phyloP scores from a whole-genome alignment of 2,113 vertebrate genomes.

The Rhagologus leucostigma region DNA sequence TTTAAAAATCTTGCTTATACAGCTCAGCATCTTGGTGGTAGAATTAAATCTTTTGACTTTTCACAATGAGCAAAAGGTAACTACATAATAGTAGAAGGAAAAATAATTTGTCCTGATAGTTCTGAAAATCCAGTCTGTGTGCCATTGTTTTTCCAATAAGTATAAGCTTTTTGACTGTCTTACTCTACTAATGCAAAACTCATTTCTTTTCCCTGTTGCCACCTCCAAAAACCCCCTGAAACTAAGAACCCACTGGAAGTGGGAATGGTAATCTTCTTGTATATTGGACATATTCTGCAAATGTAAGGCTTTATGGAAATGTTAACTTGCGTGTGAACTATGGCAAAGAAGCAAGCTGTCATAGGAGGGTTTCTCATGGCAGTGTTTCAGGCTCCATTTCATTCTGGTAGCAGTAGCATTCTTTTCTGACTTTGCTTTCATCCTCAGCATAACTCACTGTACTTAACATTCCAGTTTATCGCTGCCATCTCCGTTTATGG shows the following conservation, averaged over 20 bases:
- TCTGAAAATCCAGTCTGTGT: neutral
- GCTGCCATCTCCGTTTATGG: constrained; percentile 17
- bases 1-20: neutral
- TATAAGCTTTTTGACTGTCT: neutral
- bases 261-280: neutral
- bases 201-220: neutral
- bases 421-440: constrained; percentile 37
- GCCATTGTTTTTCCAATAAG: neutral
- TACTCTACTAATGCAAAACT: neutral
- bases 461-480: constrained; percentile 37
- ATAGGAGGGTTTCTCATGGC: neutral
- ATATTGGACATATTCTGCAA: neutral
- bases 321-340: neutral
- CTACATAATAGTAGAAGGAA: neutral
- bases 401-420: constrained; percentile 26
- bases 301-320: neutral
- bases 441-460: constrained; percentile 30
- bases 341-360: neutral
- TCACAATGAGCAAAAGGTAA: neutral
- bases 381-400: constrained; percentile 2
- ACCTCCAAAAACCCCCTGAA: neutral
- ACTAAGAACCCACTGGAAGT: neutral
- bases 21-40: neutral
- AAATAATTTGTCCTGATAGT: neutral
- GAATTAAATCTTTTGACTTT: neutral